Evolutionary conservation across 1,140 invertebrate species (phyloP), one percentile per base, ranked within the genome.

Genomic region (Drosophila tropicalis): DNA sequence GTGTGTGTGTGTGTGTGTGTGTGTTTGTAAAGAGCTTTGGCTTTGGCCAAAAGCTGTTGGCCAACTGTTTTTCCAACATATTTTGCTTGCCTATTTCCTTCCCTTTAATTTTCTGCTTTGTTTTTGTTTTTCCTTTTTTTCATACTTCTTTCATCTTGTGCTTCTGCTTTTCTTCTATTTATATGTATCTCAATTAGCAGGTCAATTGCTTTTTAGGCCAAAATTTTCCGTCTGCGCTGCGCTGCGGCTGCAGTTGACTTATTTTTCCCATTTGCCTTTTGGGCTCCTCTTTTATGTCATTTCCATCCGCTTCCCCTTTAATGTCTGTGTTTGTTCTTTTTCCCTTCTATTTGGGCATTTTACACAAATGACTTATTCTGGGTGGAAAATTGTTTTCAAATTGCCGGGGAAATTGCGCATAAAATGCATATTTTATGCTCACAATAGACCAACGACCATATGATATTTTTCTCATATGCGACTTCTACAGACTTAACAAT

Each of bases 201-300:
- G 84, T 89, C 84, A 89, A 89, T 89, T 89, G 84, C 80, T 89
- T 90, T 89, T 89, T 89, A 89, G 84, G 84, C 85, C 84, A 89
- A 89, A 89, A 75, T 89, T 74, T 74, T 89, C 77, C 84, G 44
- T 51, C 17, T 51, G 44, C 19, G 17, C 17, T 47, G 44, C 7
- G 6, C 44, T 47, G 77, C 84, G 87, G 10, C 75, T 87, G 84
- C 84, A 89, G 80, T 87, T 71, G 76, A 67, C 64, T 70, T 44
- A 39, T 12, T 19, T 29, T 13, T 3, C 34, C 32, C 40, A 39
- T 12, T 32, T 13, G 13, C 34, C 29, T 17, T 19, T 61, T 15
- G n/a, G 61, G 36, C 64, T 69, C 29, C 39, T 13, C 55, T 68
- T 44, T 41, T 66, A 65, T 56, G 55, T 63, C 22, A 39, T 64